phyloP scores from a whole-genome alignment of 2,797 vertebrate species.

The Phrynocephalus vlangalii region DNA sequence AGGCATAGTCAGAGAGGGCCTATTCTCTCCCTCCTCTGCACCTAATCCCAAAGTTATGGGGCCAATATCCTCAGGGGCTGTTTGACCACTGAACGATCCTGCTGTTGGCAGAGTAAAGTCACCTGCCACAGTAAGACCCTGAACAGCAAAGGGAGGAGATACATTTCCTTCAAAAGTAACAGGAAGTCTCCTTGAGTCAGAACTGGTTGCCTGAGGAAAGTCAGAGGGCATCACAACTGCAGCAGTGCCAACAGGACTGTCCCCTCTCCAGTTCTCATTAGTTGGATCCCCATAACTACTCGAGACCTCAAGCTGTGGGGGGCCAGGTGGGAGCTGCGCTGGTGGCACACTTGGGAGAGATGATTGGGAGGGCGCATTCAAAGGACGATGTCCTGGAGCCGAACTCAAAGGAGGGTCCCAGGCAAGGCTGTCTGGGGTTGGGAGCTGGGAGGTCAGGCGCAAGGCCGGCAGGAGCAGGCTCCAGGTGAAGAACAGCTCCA shows the following conservation, averaged over 20 bases:
- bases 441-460: not conserved
- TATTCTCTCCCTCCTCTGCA: no score
- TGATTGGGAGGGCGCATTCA: not conserved
- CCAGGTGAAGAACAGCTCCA: conserved; percentile 47
- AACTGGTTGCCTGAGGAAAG: not conserved
- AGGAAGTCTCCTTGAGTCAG: not conserved
- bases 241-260: not conserved
- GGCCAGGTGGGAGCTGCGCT: not conserved
- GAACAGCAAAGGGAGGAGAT: not conserved
- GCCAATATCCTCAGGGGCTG: not conserved
- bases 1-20: not conserved
- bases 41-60: not conserved
- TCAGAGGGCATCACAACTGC: not conserved
- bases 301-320: not conserved
- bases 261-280: rapidly evolving
- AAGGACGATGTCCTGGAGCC: not conserved
- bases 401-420: not conserved
- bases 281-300: not conserved
- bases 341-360: not conserved
- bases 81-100: not conserved
- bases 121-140: not conserved
- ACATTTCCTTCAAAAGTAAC: not conserved
- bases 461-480: conserved; percentile 51
- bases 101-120: not conserved
- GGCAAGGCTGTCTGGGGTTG: not conserved